Evolutionary conservation across 2,888 invertebrate species (phyloP).

Genomic region (Polymixis lichenea): DNA sequence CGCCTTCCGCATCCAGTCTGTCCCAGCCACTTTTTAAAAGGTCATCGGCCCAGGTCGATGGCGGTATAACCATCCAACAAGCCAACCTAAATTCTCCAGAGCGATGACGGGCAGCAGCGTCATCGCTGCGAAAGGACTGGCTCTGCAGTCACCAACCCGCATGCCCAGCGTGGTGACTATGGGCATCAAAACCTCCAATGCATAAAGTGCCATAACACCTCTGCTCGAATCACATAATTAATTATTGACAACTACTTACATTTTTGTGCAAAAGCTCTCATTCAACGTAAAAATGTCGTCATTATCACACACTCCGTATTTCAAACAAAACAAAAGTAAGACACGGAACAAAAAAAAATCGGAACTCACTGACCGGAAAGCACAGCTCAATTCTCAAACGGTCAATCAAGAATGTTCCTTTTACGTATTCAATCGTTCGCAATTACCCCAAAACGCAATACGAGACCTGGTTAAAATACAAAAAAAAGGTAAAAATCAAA

Average conservation of each 20-base stretch:
- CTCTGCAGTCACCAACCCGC: no score
- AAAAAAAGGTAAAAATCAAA: conserved; percentile 69
- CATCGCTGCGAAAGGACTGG: no score
- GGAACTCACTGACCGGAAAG: conserved; percentile 17
- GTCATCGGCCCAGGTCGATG: no score
- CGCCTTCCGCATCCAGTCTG: no score
- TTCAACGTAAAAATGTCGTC: neutral
- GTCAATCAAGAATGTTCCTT: conserved; percentile 53
- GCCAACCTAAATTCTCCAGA: no score
- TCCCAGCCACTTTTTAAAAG: no score
- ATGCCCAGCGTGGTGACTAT: no score
- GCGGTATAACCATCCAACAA: no score
- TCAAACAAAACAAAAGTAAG: neutral
- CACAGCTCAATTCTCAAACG: conserved; percentile 37
- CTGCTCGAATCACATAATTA: neutral
- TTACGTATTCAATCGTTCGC: conserved; percentile 54
- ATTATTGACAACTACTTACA: neutral
- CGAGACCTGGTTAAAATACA: conserved; percentile 64
- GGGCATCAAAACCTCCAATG: no score
- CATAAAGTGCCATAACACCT: no score
- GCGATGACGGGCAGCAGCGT: no score
- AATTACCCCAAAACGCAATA: conserved; percentile 61
- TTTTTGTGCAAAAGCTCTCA: neutral
- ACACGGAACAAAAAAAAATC: conserved; percentile 12
- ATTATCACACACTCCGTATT: neutral